These are phyloP conservation scores for Triops longicaudatus DNA, from an alignment of 1,140 invertebrate species.

Conservation along the genomic window DNA sequence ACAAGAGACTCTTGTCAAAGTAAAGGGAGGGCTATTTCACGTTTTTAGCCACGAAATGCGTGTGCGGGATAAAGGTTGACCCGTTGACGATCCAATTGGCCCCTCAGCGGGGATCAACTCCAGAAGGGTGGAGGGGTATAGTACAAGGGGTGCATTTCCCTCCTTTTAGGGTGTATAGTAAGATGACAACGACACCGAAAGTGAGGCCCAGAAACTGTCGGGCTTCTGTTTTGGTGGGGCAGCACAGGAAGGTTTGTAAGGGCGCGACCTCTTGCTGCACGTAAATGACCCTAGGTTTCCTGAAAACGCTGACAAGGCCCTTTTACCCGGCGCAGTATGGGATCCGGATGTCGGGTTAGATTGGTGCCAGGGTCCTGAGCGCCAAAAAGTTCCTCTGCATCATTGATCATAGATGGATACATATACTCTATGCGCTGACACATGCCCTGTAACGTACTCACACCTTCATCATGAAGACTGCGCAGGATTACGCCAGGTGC, in stretches of 20 bases:
- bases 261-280: slow-evolving; percentile 5
- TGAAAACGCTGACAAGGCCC: slow-evolving; percentile 14
- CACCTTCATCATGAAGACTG: neutral
- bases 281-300: slow-evolving; percentile 11
- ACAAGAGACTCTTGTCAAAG: neutral
- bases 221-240: too few species aligned
- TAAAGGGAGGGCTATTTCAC: neutral
- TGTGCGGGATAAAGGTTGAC: neutral
- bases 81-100: slow-evolving; percentile 10
- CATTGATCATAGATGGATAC: slow-evolving; percentile 10
- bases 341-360: slow-evolving; percentile 13
- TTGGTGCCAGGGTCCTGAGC: slow-evolving; percentile 4
- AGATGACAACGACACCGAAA: slow-evolving; percentile 5
- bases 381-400: neutral
- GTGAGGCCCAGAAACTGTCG: neutral
- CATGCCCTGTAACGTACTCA: slow-evolving; percentile 6
- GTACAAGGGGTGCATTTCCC: too few species aligned
- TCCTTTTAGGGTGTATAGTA: neutral
- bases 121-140: neutral
- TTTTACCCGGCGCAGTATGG: slow-evolving; percentile 14
- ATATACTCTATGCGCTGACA: neutral
- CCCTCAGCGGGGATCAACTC: slow-evolving; percentile 13
- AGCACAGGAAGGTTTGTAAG: neutral
- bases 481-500: slow-evolving; percentile 9
- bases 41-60: slow-evolving; percentile 1